Evolutionary conservation across 2,888 invertebrate species (phyloP), one percentile per base, ranked within the genome.

Genomic region (Chrysotoxum bicinctum): DNA sequence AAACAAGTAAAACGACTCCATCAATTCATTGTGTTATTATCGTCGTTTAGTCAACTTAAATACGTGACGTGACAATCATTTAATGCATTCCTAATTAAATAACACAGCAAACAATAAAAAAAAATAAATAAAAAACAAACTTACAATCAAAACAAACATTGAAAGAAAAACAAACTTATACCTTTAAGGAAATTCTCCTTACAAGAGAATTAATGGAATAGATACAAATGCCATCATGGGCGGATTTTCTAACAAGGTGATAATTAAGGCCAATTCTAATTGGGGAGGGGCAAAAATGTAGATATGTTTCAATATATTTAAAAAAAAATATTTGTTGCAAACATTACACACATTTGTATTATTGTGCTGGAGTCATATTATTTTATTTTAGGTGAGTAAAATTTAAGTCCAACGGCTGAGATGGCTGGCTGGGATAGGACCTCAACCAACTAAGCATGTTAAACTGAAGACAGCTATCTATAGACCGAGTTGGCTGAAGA

Each of bases 41-140:
- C 56, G 62, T 64, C 62, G 56, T 70, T 80, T 16, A 62, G 64
- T 69, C 62, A 26, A 62, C 40, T 60, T 1, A 54, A 54, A 58
- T 83, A 78, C 78, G 83, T 78, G 83, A 78, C 83, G 54, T 74
- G 83, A 78, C 54, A 43, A 69, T 69, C 50, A 78, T 78, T 83
- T 56, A 81, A 66, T 76, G 50, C 40, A 60, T 35, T 35, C 35
- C 35, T 23, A 45, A 56, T 8, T 52, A 32, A 54, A 40, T 30
- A 30, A 68, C 8, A n/a, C 23, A 60, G 60, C 21, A 60, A 26
- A 35, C n/a, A 68, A 58, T 9, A 50, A 48, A 54, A 12, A 56
- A 50, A 26, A 52, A 14, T 2, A 23, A 23, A 10, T n/a, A 52
- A 35, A 35, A 14, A 21, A 16, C 3, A 70, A 9, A 32, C 3